Conservation (phyloP, 2,797 vertebrate genomes). For the Gouania willdenowi region DNA sequence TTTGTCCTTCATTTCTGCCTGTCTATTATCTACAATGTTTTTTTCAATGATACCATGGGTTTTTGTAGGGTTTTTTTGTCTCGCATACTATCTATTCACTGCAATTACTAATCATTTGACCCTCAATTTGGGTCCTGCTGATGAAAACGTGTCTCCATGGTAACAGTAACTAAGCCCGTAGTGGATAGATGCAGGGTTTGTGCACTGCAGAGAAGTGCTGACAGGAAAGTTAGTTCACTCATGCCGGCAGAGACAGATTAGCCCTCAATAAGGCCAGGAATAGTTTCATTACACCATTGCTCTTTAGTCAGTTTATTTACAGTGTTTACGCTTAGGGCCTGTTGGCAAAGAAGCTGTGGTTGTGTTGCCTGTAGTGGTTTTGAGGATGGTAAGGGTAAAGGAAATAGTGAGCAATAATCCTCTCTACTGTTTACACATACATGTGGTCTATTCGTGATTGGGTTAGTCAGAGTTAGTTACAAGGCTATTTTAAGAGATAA, state of each 20-base stretch:
- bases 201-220: slow-evolving; percentile 53
- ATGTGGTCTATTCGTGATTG: no score
- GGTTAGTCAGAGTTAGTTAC: no score
- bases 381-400: background rate
- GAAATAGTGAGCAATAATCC: no score
- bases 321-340: slow-evolving; percentile 31
- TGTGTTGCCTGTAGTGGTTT: background rate
- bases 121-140: slow-evolving; percentile 36
- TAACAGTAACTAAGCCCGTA: slow-evolving; percentile 68
- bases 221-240: slow-evolving; percentile 58
- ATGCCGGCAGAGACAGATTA: slow-evolving; percentile 43
- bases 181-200: slow-evolving; percentile 60
- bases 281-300: slow-evolving; percentile 39
- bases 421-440: no score
- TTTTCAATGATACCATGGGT: no score
- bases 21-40: no score
- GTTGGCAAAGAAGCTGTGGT: slow-evolving; percentile 10
- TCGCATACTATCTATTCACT: slow-evolving; percentile 21
- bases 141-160: slow-evolving; percentile 67
- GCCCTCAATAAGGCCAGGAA: slow-evolving; percentile 41
- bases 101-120: slow-evolving; percentile 16
- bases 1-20: background rate
- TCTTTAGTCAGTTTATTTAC: slow-evolving; percentile 41
- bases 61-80: background rate
- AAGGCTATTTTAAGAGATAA: no score